A percentile compares a stretch with the other conserved stretches of the same genome.
These are phyloP conservation scores for Hofmannophila pseudospretella DNA, from an alignment of 2,888 invertebrate species.

Conservation along the genomic window DNA sequence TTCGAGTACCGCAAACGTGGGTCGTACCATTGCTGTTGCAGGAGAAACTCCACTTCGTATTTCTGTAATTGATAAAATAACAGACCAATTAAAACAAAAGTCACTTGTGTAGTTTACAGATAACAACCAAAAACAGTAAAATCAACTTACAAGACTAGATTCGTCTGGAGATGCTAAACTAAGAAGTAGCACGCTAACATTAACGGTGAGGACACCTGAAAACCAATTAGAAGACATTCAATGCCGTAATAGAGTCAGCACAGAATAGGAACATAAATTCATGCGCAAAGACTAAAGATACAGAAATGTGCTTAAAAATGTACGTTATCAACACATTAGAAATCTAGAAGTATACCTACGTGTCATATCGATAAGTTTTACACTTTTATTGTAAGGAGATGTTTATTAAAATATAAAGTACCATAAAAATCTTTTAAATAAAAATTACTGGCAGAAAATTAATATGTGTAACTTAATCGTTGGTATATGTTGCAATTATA, in stretches of 20 bases:
- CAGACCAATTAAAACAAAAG: constrained; percentile 1
- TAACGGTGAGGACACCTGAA: constrained; percentile 94
- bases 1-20: constrained; percentile 92
- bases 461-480: constrained; percentile 10
- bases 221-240: constrained; percentile 19
- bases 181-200: constrained; percentile 94
- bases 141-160: constrained; percentile 92
- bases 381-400: too few species aligned
- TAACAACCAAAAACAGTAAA: constrained; percentile 11
- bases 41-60: constrained; percentile 96
- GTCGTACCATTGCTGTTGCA: constrained; percentile 96
- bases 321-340: neutral
- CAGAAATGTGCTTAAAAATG: constrained; percentile 6
- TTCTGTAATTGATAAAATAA: constrained; percentile 80
- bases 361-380: neutral
- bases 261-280: neutral
- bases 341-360: neutral
- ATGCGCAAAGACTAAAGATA: constrained; percentile 2
- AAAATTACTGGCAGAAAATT: constrained; percentile 6
- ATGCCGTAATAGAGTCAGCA: neutral
- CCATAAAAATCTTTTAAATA: neutral
- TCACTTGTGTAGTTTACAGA: too few species aligned
- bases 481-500: constrained; percentile 14
- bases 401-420: too few species aligned
- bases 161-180: constrained; percentile 97